phyloP scores from a whole-genome alignment of 2,113 vertebrate species.

The Sphyrna mokarran region DNA sequence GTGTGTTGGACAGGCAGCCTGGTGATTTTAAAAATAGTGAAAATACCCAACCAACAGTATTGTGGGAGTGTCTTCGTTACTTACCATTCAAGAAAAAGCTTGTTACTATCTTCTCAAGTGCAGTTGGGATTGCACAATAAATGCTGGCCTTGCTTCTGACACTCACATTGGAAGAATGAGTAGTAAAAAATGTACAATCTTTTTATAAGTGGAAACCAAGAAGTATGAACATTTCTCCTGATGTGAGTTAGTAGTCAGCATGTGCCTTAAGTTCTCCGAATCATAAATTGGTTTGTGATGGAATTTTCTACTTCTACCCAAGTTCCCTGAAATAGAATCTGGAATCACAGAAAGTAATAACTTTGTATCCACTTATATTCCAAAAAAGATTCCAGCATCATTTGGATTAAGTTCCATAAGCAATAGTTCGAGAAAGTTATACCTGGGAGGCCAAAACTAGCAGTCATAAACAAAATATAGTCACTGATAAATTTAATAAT shows the following conservation, averaged over 20 bases:
- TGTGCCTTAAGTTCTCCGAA: background rate
- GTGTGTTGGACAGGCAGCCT: background rate
- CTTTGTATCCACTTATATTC: background rate
- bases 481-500: too few relatives aligned
- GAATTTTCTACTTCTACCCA: background rate
- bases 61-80: too few relatives aligned
- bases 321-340: background rate
- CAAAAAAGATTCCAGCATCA: background rate
- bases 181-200: background rate
- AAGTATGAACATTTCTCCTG: background rate
- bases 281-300: background rate
- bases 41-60: too few relatives aligned
- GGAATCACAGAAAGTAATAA: background rate
- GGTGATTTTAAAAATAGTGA: background rate
- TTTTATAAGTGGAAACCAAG: background rate
- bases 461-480: too few relatives aligned
- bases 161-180: background rate
- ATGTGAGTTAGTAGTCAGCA: background rate
- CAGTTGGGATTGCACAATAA: too few relatives aligned
- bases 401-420: background rate
- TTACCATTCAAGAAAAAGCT: too few relatives aligned
- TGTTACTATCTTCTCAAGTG: too few relatives aligned
- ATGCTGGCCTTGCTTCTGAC: too few relatives aligned
- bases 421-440: background rate
- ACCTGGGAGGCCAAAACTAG: background rate